Conservation (phyloP, 2,888 invertebrate species). For the Torymus auratus region DNA sequence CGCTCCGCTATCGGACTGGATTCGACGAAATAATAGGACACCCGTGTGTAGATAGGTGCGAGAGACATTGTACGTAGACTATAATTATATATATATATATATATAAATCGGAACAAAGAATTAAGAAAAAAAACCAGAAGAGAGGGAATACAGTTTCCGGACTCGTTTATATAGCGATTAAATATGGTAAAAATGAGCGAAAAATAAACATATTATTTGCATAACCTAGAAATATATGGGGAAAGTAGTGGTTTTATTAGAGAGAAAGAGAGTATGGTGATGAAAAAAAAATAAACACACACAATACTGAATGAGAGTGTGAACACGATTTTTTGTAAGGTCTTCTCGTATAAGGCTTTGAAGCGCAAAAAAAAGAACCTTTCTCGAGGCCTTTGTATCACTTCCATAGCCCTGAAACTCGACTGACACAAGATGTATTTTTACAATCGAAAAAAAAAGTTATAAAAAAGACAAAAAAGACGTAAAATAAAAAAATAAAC, state of each 20-base stretch:
- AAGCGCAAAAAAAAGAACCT: conserved; percentile 44
- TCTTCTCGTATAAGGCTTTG: conserved; percentile 46
- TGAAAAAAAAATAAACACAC: conserved; percentile 1
- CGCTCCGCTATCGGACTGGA: conserved; percentile 16
- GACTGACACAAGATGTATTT: conserved; percentile 42
- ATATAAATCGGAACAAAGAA: conserved; percentile 49
- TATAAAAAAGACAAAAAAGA: conserved; percentile 1
- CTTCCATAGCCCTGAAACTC: conserved; percentile 37
- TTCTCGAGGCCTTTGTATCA: conserved; percentile 46
- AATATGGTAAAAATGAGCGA: conserved; percentile 11
- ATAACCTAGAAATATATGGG: conserved; percentile 65
- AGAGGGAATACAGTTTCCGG: conserved; percentile 15
- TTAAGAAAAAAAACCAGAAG: conserved; percentile 44
- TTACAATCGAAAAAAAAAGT: conserved; percentile 40
- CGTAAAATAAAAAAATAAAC: conserved; percentile 20
- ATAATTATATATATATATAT: conserved; percentile 17
- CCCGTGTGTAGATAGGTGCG: conserved; percentile 52
- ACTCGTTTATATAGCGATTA: conserved; percentile 20
- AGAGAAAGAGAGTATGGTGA: conserved; percentile 34
- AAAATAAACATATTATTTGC: conserved; percentile 73
- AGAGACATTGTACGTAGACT: conserved; percentile 49
- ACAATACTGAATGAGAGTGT: conserved; percentile 29
- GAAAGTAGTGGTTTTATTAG: conserved; percentile 60
- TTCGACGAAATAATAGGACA: conserved; percentile 9
- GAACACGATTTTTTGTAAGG: conserved; percentile 52